These are phyloP conservation scores for Macrobrachium nipponense DNA, from an alignment of 1,140 invertebrate genomes.

Conservation along the genomic window DNA sequence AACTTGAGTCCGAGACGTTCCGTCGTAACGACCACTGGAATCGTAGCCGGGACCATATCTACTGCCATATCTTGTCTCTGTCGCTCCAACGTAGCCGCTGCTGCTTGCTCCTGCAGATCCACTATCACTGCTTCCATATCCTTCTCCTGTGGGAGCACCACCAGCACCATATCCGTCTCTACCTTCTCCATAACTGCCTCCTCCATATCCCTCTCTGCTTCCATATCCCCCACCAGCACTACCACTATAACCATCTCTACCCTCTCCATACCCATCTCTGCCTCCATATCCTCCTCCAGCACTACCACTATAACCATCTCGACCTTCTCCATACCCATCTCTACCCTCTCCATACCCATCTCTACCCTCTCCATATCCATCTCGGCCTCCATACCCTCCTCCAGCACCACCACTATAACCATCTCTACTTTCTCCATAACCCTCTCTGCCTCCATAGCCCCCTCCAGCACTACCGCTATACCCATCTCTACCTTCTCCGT, in stretches of 20 bases:
- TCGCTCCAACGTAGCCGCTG: conserved; percentile 4
- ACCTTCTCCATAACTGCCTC: not conserved
- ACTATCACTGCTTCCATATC: not conserved
- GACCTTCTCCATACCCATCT: not conserved
- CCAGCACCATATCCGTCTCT: conserved; percentile 4
- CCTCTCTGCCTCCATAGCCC: not conserved
- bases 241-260: conserved; percentile 11
- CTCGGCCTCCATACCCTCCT: not conserved
- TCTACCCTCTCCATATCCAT: not conserved
- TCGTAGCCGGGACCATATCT: conserved; percentile 5
- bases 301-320: not conserved
- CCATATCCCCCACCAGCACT: not conserved
- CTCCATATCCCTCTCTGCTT: not conserved
- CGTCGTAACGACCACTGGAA: not conserved
- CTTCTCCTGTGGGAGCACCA: not conserved
- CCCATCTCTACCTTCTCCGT: not conserved
- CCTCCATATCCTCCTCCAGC: not conserved
- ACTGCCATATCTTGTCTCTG: conserved; percentile 15
- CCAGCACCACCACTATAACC: conserved; percentile 1
- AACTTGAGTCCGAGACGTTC: conserved; percentile 12
- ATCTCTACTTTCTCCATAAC: not conserved
- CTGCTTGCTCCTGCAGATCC: not conserved
- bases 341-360: conserved; percentile 11
- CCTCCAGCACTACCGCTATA: not conserved
- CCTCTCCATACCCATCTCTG: not conserved